Evolutionary conservation across 2,888 invertebrate species (phyloP).

Genomic region (Criorhina ranunculi): DNA sequence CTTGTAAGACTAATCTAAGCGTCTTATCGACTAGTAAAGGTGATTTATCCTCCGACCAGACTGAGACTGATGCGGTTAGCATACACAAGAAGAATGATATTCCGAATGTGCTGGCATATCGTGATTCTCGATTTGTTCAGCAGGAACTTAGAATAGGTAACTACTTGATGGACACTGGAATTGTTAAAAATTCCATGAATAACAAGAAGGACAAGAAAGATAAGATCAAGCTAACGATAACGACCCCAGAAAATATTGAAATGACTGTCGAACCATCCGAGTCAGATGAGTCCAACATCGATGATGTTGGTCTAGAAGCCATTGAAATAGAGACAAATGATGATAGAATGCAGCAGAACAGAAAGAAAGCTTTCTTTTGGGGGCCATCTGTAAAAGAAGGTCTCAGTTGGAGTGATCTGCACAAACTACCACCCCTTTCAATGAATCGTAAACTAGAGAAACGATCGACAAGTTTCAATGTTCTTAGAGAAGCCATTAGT

Average conservation of each 20-base stretch:
- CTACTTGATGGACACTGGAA: constrained; percentile 84
- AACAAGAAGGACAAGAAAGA: constrained; percentile 78
- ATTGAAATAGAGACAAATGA: constrained; percentile 81
- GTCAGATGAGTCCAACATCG: constrained; percentile 77
- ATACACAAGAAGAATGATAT: constrained; percentile 83
- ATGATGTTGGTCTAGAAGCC: constrained; percentile 81
- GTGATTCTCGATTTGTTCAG: constrained; percentile 84
- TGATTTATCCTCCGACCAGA: constrained; percentile 32
- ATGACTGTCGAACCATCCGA: constrained; percentile 80
- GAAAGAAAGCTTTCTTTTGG: constrained; percentile 81
- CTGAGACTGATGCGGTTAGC: constrained; percentile 77
- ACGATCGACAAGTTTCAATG: constrained; percentile 78
- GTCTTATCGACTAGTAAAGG: constrained; percentile 34
- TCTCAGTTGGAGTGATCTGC: constrained; percentile 81
- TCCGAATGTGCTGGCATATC: constrained; percentile 83
- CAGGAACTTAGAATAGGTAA: constrained; percentile 84
- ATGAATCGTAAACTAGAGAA: constrained; percentile 80
- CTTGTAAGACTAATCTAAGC: constrained; percentile 78
- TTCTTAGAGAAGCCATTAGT: constrained; percentile 22
- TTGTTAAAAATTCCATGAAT: constrained; percentile 81
- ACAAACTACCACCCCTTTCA: constrained; percentile 79
- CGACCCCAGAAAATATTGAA: constrained; percentile 83
- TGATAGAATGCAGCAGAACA: constrained; percentile 18
- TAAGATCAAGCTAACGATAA: constrained; percentile 82
- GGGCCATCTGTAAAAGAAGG: constrained; percentile 82